phyloP scores from a whole-genome alignment of 2,888 invertebrate genomes.

The Crematogaster levior region DNA sequence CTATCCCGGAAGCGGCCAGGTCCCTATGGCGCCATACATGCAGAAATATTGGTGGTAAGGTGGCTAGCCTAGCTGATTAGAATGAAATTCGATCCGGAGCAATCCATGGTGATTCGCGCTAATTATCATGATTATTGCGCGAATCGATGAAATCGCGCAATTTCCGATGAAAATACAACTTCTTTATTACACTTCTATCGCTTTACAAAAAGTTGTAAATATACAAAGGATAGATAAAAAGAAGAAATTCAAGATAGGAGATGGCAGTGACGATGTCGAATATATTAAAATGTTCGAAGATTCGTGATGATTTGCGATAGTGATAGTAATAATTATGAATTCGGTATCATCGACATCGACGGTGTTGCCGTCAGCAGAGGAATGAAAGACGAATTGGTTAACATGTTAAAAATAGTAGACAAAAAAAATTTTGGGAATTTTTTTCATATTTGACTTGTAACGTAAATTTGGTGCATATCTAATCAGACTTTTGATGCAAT shows the following conservation, averaged over 20 bases:
- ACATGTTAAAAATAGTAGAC: background rate
- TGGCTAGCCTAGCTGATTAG: background rate
- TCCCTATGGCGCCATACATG: slow-evolving; percentile 83
- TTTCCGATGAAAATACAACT: background rate
- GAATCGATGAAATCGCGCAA: background rate
- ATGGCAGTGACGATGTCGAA: background rate
- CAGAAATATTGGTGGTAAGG: slow-evolving; percentile 86
- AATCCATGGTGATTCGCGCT: background rate
- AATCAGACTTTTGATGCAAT: background rate
- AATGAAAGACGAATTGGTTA: background rate
- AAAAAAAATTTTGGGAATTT: background rate
- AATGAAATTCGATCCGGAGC: background rate
- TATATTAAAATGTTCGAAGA: background rate
- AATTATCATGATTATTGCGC: background rate
- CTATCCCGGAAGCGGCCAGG: slow-evolving; percentile 78
- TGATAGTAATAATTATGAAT: background rate
- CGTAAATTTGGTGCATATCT: slow-evolving; percentile 19
- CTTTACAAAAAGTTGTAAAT: background rate
- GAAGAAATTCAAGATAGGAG: slow-evolving; percentile 7
- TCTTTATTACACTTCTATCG: background rate
- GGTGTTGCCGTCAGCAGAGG: background rate
- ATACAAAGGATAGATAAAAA: background rate
- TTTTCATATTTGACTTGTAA: background rate
- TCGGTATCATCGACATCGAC: background rate
- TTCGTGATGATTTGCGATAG: background rate